Base-by-base conservation (phyloP, 2,888 invertebrate genomes). In the Luperina testacea region DNA sequence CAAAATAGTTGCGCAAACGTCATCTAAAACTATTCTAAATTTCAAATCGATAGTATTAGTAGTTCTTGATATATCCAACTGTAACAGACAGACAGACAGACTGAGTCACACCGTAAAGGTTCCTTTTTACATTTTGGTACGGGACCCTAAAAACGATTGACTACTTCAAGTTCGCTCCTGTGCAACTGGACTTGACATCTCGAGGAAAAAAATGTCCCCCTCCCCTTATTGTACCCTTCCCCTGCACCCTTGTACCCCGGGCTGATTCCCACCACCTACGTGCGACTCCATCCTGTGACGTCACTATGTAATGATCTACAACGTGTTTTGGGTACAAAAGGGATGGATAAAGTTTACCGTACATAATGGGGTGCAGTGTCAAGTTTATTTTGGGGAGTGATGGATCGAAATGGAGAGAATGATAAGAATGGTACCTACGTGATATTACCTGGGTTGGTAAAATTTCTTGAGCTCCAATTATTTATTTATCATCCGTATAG, bases 131-230 rank as follows among this genome's bases (percentile, higher is more conserved):
- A 32, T 32, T 32, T 32, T 32, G 32, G 1, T 32, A 32, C 32
- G 32, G 32, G 1, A 32, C 32, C 32, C 32, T 32, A 32, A 53
- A 48, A 13, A 13, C 2, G 5, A 13, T 15, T 51, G 6, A 27
- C 20, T 4, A 2, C 3, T 38, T 27, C n/a, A 57, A 85, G 48
- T 85, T 67, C 82, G 77, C 32, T 42, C 67, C 90, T 87, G 90
- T 77, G 51, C 59, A 38, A 71, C 86, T 89, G 89, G 84, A 84
- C 76, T 80, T 90, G 90, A 89, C 90, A 86, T 86, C 69, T 78
- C 72, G 73, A 78, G 38, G 68, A 81, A 77, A 88, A 88, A 88
- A 86, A 86, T 83, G 78, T 82, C 79, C 82, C 74, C 75, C 65
- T 42, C 17, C 72, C 61, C 61, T 61, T n/a, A n/a, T 24, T 57